These are phyloP conservation scores for Drosophila albomicans DNA, from an alignment of 1,140 invertebrate species.

Conservation along the genomic window DNA sequence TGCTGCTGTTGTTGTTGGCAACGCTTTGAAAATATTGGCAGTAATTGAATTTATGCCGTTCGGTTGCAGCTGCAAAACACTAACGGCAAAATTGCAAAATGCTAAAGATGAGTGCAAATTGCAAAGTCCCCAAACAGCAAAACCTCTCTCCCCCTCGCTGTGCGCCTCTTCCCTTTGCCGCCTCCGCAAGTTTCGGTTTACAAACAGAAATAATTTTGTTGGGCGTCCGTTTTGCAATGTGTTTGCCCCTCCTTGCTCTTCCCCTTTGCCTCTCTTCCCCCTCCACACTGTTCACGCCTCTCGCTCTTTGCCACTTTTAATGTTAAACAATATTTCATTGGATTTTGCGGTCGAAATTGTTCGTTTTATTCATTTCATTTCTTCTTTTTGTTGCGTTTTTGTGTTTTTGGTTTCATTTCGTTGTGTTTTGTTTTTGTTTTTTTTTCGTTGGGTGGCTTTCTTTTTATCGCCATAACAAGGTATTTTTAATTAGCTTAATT, in stretches of 20 bases:
- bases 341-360: constrained; percentile 28
- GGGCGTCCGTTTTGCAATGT: constrained; percentile 22
- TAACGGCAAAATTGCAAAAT: constrained; percentile 64
- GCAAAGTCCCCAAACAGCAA: constrained; percentile 26
- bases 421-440: constrained; percentile 9
- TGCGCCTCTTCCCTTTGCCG: not conserved
- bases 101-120: constrained; percentile 66
- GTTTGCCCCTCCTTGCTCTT: not conserved
- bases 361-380: constrained; percentile 32
- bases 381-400: constrained; percentile 25
- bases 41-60: constrained; percentile 78
- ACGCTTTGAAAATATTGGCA: constrained; percentile 70
- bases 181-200: constrained; percentile 9
- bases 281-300: no score
- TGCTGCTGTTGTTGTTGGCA: constrained; percentile 43
- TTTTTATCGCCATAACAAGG: constrained; percentile 12
- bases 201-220: constrained; percentile 49
- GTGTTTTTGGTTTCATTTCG: no score
- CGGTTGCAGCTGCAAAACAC: constrained; percentile 42
- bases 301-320: constrained; percentile 13
- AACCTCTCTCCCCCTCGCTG: not conserved
- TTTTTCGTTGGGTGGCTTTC: not conserved
- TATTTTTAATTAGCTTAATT: constrained; percentile 43
- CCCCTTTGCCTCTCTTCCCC: not conserved
- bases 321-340: constrained; percentile 63